These are phyloP conservation scores for Galbula dea DNA, from an alignment of 2,113 vertebrate species.

Conservation along the genomic window DNA sequence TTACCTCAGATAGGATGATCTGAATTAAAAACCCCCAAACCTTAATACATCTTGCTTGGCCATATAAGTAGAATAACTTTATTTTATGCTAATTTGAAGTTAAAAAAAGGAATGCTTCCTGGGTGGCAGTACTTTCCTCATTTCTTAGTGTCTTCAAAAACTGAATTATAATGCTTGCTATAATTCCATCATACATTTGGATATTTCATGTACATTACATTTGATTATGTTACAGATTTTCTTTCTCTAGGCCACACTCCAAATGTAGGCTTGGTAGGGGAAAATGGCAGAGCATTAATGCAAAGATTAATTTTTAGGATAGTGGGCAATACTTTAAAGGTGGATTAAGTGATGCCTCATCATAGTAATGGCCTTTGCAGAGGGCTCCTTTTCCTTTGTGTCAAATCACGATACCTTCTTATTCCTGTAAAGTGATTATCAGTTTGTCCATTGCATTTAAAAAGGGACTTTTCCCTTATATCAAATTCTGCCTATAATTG, in stretches of 20 bases:
- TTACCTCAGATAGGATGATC: background rate
- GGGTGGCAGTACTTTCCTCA: background rate
- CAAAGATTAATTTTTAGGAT: background rate
- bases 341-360: background rate
- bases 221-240: background rate
- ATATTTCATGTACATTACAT: background rate
- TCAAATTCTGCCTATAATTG: background rate
- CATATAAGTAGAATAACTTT: background rate
- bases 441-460: background rate
- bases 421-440: background rate
- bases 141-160: background rate
- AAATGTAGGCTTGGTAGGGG: background rate
- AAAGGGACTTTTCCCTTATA: background rate
- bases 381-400: background rate
- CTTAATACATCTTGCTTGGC: background rate
- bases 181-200: background rate
- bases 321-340: background rate
- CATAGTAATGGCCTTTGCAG: background rate
- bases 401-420: background rate
- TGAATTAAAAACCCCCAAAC: background rate
- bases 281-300: background rate
- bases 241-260: background rate
- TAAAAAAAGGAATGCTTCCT: background rate
- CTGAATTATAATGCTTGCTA: background rate
- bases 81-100: background rate